A percentile compares a stretch with the other conserved stretches of the same genome.
Evolutionary conservation across 1,140 invertebrate species (phyloP).

Genomic region (Neoseiulus cucumeris): DNA sequence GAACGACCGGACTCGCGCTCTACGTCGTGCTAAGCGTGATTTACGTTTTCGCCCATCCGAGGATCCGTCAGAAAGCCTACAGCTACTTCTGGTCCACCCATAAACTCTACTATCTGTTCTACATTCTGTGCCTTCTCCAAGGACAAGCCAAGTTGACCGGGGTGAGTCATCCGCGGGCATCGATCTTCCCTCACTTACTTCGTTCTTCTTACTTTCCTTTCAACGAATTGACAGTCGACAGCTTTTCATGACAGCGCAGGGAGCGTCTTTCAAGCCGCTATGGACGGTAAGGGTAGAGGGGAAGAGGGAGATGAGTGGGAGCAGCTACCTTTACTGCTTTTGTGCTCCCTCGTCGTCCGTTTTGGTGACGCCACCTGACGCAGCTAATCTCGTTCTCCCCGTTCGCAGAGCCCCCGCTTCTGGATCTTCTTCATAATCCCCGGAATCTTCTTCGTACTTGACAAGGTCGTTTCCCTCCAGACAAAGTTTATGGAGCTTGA

Average conservation of each 20-base stretch:
- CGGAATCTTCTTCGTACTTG: slow-evolving; percentile 65
- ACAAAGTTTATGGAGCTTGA: slow-evolving; percentile 83
- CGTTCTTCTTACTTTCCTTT: not conserved
- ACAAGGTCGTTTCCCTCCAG: slow-evolving; percentile 76
- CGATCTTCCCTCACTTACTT: not conserved
- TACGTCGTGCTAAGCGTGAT: slow-evolving; percentile 87
- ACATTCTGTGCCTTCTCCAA: slow-evolving; percentile 73
- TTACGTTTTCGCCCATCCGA: slow-evolving; percentile 89
- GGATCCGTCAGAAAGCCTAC: slow-evolving; percentile 76
- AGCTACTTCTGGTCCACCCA: slow-evolving; percentile 96
- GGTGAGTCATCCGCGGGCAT: slow-evolving; percentile 27
- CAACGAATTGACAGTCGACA: not conserved
- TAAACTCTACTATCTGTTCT: slow-evolving; percentile 71
- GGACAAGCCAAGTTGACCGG: slow-evolving; percentile 83
- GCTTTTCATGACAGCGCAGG: not conserved
- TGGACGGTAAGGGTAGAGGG: no score
- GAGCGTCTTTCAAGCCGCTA: no score
- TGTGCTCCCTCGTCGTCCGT: not conserved
- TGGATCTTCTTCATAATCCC: slow-evolving; percentile 91
- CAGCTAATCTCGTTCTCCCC: not conserved
- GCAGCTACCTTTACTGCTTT: no score
- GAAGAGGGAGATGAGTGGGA: no score
- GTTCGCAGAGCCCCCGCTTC: slow-evolving; percentile 43
- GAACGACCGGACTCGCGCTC: slow-evolving; percentile 76
- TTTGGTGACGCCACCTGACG: not conserved